Percentiles rank a stretch among this genome's conserved stretches.
Evolutionary conservation across 2,797 vertebrate genomes (phyloP).

Genomic region (Chromis chromis): DNA sequence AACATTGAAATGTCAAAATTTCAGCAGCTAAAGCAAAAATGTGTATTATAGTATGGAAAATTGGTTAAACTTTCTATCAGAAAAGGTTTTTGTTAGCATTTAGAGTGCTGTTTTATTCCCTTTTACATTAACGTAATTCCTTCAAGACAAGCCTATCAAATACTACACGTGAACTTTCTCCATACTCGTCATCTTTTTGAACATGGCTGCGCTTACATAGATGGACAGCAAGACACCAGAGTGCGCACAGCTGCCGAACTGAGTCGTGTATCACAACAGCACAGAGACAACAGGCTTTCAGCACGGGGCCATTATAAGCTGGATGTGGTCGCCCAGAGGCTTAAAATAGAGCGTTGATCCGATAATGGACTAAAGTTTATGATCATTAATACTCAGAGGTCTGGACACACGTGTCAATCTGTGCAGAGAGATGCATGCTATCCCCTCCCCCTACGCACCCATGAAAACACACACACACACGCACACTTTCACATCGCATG

Average conservation of each 20-base stretch:
- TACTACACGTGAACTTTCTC: neutral
- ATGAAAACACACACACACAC: slow-evolving; percentile 1
- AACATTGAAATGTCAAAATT: neutral
- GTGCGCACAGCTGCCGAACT: slow-evolving; percentile 38
- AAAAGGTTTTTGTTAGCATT: too few species aligned
- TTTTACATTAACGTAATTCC: too few species aligned
- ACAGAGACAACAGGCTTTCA: slow-evolving; percentile 43
- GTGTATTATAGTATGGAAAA: neutral
- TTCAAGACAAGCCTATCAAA: neutral
- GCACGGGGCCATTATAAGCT: slow-evolving; percentile 62
- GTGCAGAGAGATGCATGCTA: slow-evolving; percentile 27
- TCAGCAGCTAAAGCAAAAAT: neutral
- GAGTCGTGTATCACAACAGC: slow-evolving; percentile 28
- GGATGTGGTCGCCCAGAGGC: slow-evolving; percentile 62
- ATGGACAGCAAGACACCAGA: slow-evolving; percentile 3
- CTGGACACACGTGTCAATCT: slow-evolving; percentile 62
- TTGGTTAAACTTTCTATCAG: neutral
- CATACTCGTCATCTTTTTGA: neutral
- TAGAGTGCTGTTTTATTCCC: neutral
- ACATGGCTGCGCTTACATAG: slow-evolving; percentile 30
- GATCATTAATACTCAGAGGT: slow-evolving; percentile 76
- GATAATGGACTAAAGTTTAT: slow-evolving; percentile 79
- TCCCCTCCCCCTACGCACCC: neutral
- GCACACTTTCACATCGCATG: neutral
- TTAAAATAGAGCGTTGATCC: slow-evolving; percentile 78